Conservation (phyloP, 2,888 invertebrate genomes). For the Lithophane socia region DNA sequence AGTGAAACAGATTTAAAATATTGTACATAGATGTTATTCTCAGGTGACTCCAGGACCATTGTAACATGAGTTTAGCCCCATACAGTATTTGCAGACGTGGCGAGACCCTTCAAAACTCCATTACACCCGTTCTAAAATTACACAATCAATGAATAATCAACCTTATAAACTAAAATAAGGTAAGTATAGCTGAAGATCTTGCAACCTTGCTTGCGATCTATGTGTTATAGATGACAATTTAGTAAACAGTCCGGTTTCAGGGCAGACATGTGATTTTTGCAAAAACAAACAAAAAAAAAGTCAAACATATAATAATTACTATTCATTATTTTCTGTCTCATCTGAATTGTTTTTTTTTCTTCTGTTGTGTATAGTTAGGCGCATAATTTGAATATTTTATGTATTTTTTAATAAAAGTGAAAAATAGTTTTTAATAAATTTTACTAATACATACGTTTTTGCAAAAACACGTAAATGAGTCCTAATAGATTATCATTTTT, state of each 20-base stretch:
- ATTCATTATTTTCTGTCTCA: slow-evolving; percentile 22
- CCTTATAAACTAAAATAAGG: slow-evolving; percentile 58
- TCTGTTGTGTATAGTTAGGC: slow-evolving; percentile 15
- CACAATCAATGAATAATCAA: slow-evolving; percentile 59
- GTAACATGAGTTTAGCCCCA: slow-evolving; percentile 11
- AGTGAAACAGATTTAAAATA: neutral
- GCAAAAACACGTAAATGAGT: slow-evolving; percentile 60
- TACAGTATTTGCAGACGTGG: slow-evolving; percentile 22
- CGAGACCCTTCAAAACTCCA: slow-evolving; percentile 25
- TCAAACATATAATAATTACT: slow-evolving; percentile 1
- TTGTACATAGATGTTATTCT: neutral
- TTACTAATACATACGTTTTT: slow-evolving; percentile 59
- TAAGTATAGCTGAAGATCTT: slow-evolving; percentile 42
- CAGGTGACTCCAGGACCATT: neutral
- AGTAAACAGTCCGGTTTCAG: slow-evolving; percentile 52
- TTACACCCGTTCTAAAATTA: slow-evolving; percentile 26
- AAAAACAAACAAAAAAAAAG: slow-evolving; percentile 51
- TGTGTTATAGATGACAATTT: slow-evolving; percentile 40
- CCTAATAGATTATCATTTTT: slow-evolving; percentile 53
- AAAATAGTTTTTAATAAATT: slow-evolving; percentile 55
- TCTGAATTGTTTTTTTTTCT: slow-evolving; percentile 18
- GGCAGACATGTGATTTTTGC: slow-evolving; percentile 51
- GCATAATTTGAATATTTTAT: slow-evolving; percentile 51
- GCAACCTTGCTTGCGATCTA: slow-evolving; percentile 29
- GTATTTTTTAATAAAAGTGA: slow-evolving; percentile 62